Base-by-base conservation (phyloP, 2,113 vertebrate genomes). In the Hylia prasina region DNA sequence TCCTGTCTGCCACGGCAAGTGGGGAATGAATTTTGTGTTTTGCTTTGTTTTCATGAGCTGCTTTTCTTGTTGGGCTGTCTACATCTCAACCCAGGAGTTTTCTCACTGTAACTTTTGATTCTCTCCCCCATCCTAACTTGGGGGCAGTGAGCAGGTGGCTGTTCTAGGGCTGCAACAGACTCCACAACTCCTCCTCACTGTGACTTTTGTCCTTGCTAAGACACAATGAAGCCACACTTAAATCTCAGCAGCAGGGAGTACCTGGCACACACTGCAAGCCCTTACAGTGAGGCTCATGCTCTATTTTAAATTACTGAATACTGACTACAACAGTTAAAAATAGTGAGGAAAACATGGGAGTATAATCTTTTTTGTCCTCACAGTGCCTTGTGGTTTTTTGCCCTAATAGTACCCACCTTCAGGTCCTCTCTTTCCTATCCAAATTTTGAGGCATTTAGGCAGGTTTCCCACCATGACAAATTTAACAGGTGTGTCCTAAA, bases 71-170 rank as follows among this genome's bases (percentile, higher is more conserved):
- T 31, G 42, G 27, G 17, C 9, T 51, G 27, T 30, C 24, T 58
- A n/a, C 19, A 25, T 50, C 23, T 39, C 33, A 56, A 5, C 13
- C 27, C 16, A 51, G 7, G 23, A 28, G 16, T 50, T 48, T 24
- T 44, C 5, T 24, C 42, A 18, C 13, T 44, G 50, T 42, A 6
- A 23, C 31, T 35, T 18, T n/a, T 13, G 9, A 4, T 47, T 68
- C 4, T 50, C 33, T 28, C 27, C 8, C 40, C 19, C 10, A 25
- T 28, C 28, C 39, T n/a, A 50, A 0, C 14, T 2, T 0, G 0
- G 4, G 20, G 37, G 23, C 15, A 45, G 19, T 8, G 45, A 51
- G 28, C 23, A 24, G 60, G 51, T 1, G 0, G 2, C 14, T 19
- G 3, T 30, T 50, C 30, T 31, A n/a, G 66, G 45, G 14, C 21